These are phyloP conservation scores for Chaetophractus vellerosus DNA, from an alignment of 2,797 vertebrate species.

Conservation along the genomic window DNA sequence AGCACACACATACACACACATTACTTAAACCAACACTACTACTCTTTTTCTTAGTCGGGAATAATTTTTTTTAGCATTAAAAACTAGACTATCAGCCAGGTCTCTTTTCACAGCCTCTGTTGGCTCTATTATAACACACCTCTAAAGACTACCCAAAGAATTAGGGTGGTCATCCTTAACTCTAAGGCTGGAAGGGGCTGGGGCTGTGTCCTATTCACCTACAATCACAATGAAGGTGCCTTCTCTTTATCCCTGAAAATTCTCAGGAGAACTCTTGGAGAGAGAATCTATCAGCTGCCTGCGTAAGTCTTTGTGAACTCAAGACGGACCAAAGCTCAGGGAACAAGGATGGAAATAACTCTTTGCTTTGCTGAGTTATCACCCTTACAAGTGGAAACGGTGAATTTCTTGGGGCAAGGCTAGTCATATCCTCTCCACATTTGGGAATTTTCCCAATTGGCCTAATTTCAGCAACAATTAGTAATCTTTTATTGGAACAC, in stretches of 20 bases:
- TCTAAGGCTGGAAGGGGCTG: neutral
- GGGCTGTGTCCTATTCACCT: neutral
- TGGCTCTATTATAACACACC: neutral
- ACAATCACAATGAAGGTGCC: neutral
- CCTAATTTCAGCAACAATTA: neutral
- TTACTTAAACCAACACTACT: neutral
- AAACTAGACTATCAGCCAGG: neutral
- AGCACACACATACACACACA: neutral
- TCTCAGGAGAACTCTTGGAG: neutral
- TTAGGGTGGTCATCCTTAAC: neutral
- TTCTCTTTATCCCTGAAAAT: conserved; percentile 15
- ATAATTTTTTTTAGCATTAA: neutral
- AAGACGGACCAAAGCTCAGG: neutral
- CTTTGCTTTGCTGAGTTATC: neutral
- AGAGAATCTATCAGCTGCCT: neutral
- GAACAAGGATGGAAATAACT: neutral
- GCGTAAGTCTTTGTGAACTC: neutral
- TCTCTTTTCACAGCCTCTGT: neutral
- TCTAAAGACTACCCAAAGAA: neutral
- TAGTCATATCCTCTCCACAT: neutral
- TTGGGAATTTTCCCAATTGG: neutral
- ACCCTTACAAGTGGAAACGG: neutral
- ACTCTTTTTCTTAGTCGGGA: neutral
- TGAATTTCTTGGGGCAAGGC: neutral
- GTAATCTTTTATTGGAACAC: neutral